phyloP scores from a whole-genome alignment of 2,797 vertebrate genomes.

The Cossypha heuglini region DNA sequence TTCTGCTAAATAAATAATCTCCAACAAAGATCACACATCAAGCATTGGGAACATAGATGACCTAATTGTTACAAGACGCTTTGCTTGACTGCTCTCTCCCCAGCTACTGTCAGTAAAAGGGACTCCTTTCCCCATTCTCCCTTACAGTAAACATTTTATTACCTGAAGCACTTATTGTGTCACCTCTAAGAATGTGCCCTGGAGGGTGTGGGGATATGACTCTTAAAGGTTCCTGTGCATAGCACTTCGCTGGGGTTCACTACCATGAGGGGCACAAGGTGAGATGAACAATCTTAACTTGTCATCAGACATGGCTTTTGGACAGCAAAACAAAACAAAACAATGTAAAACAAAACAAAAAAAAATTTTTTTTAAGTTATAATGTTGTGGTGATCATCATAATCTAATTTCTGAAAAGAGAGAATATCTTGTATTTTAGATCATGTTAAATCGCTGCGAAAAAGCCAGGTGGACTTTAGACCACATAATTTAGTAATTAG shows the following conservation, averaged over 20 bases:
- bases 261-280: not conserved
- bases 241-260: not conserved
- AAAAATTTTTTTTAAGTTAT: not conserved
- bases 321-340: not conserved
- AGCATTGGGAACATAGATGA: not conserved
- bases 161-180: not conserved
- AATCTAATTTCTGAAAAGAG: not conserved
- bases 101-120: not conserved
- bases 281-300: not conserved
- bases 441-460: not conserved
- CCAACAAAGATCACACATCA: not conserved
- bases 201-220: too few relatives aligned
- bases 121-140: not conserved
- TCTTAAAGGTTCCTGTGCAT: not conserved
- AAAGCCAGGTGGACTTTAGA: not conserved
- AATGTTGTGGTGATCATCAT: not conserved
- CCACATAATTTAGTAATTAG: not conserved
- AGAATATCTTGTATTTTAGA: not conserved
- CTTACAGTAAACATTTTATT: slow-evolving; percentile 27
- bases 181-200: not conserved
- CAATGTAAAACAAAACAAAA: too few relatives aligned
- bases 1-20: not conserved
- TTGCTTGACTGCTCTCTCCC: not conserved
- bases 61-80: not conserved
- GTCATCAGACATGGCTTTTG: not conserved